Evolutionary conservation across 2,797 vertebrate species (phyloP).

Genomic region (Apogon hyalosoma): DNA sequence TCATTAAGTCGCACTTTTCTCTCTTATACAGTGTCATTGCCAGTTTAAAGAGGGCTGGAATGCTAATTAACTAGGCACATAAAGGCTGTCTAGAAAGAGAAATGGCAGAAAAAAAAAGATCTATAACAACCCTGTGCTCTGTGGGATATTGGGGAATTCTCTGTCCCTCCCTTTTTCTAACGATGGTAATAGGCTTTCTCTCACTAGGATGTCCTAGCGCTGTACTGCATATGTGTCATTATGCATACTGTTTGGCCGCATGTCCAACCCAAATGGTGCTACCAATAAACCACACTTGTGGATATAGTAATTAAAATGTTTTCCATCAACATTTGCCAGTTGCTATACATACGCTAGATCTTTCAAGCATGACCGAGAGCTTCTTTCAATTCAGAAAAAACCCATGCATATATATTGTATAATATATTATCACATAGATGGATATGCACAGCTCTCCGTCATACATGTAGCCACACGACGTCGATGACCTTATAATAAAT

Average conservation of each 20-base stretch:
- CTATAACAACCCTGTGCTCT: slow-evolving; percentile 59
- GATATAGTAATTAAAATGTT: slow-evolving; percentile 52
- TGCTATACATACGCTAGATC: slow-evolving; percentile 43
- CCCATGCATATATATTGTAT: slow-evolving; percentile 47
- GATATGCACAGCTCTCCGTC: slow-evolving; percentile 4
- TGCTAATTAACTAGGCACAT: slow-evolving; percentile 70
- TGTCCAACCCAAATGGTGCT: slow-evolving; percentile 19
- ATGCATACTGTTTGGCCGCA: slow-evolving; percentile 26
- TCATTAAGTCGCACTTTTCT: slow-evolving; percentile 66
- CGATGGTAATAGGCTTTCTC: slow-evolving; percentile 65
- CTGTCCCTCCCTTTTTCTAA: slow-evolving; percentile 45
- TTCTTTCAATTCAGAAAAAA: slow-evolving; percentile 44
- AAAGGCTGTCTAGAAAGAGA: slow-evolving; percentile 61
- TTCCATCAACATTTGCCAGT: slow-evolving; percentile 33
- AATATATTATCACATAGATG: slow-evolving; percentile 48
- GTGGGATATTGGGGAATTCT: slow-evolving; percentile 62
- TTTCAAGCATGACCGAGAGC: slow-evolving; percentile 44
- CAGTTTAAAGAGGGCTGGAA: slow-evolving; percentile 59
- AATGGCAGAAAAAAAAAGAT: slow-evolving; percentile 44
- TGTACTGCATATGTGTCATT: slow-evolving; percentile 46
- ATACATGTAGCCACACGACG: slow-evolving; percentile 21
- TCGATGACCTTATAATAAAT: slow-evolving; percentile 14
- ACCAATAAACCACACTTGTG: slow-evolving; percentile 27
- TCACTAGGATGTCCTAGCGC: slow-evolving; percentile 43
- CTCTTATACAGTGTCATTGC: slow-evolving; percentile 50